Evolutionary conservation across 2,113 vertebrate species (phyloP).

Genomic region (Atractosteus spatula): DNA sequence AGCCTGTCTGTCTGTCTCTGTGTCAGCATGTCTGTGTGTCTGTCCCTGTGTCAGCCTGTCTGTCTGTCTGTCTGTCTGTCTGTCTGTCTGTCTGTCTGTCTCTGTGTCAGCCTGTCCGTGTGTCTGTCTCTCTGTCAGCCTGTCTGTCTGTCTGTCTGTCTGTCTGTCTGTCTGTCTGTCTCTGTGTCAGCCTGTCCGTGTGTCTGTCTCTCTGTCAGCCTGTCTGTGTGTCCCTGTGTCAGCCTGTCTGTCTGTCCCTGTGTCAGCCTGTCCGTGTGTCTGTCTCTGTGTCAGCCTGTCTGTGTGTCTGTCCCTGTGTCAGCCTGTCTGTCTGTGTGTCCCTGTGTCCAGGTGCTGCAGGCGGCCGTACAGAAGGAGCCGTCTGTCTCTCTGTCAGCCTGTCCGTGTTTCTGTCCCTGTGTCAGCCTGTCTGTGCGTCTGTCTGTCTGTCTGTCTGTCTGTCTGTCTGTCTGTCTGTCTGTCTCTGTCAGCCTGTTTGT

Average conservation of each 20-base stretch:
- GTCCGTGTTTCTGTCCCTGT: not conserved
- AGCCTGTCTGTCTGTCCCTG: constrained; percentile 15
- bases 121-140: not conserved
- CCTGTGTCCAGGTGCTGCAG: not conserved
- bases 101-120: no score
- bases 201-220: constrained; percentile 42
- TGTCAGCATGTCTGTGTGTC: no score
- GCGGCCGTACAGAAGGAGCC: not conserved
- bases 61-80: no score
- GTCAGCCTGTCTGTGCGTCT: constrained; percentile 10
- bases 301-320: constrained; percentile 10
- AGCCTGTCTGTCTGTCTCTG: no score
- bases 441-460: constrained; percentile 7
- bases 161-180: constrained; percentile 35
- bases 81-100: no score
- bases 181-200: constrained; percentile 24
- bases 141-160: constrained; percentile 27
- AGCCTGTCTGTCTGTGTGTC: constrained; percentile 17
- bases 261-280: not conserved
- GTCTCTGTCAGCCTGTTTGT: constrained; percentile 18
- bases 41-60: no score
- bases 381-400: not conserved
- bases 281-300: no score
- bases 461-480: not conserved
- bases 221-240: constrained; percentile 6